phyloP scores from a whole-genome alignment of 64 coral and sea anemone species.

The Porites lutea region DNA sequence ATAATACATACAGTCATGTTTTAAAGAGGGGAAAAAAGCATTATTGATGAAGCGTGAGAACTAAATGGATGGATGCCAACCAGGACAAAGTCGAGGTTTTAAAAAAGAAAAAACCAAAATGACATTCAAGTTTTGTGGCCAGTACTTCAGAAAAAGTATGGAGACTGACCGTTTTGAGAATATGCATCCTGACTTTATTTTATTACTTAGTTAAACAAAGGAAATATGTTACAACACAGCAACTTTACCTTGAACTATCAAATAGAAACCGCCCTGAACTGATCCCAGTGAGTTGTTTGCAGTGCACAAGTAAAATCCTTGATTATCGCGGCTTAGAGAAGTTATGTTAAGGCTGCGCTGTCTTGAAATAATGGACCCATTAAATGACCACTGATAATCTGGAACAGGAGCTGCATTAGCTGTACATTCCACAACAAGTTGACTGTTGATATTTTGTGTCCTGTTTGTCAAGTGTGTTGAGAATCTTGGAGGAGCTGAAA shows the following conservation, averaged over 20 bases:
- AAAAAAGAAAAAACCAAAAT: too few relatives aligned
- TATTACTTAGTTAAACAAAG: too few relatives aligned
- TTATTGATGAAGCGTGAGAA: too few relatives aligned
- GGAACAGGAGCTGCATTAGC: conserved; percentile 65
- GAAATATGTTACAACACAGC: too few relatives aligned
- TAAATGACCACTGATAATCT: conserved; percentile 63
- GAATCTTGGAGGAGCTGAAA: conserved; percentile 76
- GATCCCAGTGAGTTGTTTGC: conserved; percentile 70
- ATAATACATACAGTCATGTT: too few relatives aligned
- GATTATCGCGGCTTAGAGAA: conserved; percentile 8
- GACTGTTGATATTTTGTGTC: conserved; percentile 44
- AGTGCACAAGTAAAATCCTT: conserved; percentile 79
- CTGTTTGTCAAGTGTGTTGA: conserved; percentile 39
- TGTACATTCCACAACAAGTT: conserved; percentile 57
- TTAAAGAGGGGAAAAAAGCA: too few relatives aligned
- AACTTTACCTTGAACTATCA: conserved; percentile 33
- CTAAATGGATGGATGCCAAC: too few relatives aligned
- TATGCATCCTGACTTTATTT: too few relatives aligned
- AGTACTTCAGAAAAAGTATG: too few relatives aligned
- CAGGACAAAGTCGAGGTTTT: too few relatives aligned
- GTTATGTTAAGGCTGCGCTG: conserved; percentile 27
- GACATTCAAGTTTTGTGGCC: too few relatives aligned
- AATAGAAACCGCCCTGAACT: conserved; percentile 24
- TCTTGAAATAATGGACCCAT: conserved; percentile 7
- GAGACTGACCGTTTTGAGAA: too few relatives aligned